These are phyloP conservation scores for Eulemur coronatus DNA, from an alignment of 2,797 vertebrate species.

Conservation along the genomic window DNA sequence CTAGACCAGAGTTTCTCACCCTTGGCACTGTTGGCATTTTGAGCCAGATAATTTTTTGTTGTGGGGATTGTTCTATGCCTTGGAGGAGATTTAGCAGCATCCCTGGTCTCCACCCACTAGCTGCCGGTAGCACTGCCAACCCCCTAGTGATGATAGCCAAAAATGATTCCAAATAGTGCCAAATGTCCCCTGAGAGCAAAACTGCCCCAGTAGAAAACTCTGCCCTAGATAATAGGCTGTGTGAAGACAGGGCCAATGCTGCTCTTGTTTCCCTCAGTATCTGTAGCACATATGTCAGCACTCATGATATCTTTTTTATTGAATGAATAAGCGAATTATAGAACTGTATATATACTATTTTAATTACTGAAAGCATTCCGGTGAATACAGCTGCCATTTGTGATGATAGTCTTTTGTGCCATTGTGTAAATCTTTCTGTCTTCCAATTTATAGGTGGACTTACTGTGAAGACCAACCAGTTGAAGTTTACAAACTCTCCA, in stretches of 20 bases:
- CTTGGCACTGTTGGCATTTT: background rate
- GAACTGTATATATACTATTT: background rate
- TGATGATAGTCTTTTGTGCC: background rate
- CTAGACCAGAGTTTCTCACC: background rate
- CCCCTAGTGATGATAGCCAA: background rate
- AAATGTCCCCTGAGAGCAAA: background rate
- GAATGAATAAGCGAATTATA: background rate
- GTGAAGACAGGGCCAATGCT: too few relatives aligned
- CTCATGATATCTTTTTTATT: background rate
- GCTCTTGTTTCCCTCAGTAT: fast-evolving
- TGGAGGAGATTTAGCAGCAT: background rate
- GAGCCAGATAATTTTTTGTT: background rate
- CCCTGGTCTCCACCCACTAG: background rate
- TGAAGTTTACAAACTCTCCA: slow-evolving; percentile 80
- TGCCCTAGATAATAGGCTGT: background rate
- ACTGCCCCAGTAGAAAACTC: background rate
- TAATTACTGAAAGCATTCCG: background rate
- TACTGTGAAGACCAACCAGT: slow-evolving; percentile 75
- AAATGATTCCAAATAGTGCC: background rate
- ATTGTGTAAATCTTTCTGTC: background rate
- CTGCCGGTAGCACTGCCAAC: background rate
- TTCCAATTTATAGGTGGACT: slow-evolving; percentile 83
- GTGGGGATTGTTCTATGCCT: background rate
- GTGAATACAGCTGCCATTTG: background rate
- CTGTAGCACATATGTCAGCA: background rate